A percentile compares a stretch with the other conserved stretches of the same genome.
Conservation (phyloP, 2,888 invertebrate species). For the Pristionchus exspectatus region DNA sequence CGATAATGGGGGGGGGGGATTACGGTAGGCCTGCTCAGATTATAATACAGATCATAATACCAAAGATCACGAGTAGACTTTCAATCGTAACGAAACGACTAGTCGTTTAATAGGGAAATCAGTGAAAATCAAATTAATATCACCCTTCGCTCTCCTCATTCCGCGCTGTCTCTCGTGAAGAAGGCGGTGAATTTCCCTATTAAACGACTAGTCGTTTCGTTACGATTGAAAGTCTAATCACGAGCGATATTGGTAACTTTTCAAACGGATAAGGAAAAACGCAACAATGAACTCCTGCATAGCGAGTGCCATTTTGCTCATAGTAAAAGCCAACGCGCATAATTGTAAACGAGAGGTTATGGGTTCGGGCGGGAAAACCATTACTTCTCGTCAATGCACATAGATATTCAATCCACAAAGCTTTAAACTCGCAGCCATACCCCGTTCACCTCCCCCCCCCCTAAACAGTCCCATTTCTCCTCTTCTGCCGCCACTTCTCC, state of each 20-base stretch:
- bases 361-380: not conserved
- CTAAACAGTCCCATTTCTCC: conserved; percentile 18
- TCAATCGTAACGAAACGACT: too few relatives aligned
- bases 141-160: too few relatives aligned
- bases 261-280: too few relatives aligned
- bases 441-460: not conserved
- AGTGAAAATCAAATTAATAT: too few relatives aligned
- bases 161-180: too few relatives aligned
- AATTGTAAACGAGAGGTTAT: not conserved
- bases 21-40: not conserved
- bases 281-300: not conserved
- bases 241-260: too few relatives aligned
- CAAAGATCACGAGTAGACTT: too few relatives aligned
- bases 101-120: too few relatives aligned
- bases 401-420: not conserved
- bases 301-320: not conserved
- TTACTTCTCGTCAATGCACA: not conserved
- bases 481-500: not conserved
- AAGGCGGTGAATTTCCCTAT: too few relatives aligned
- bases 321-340: not conserved
- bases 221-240: too few relatives aligned
- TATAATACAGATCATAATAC: too few relatives aligned
- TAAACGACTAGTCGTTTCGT: too few relatives aligned
- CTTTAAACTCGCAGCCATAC: not conserved
- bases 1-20: not conserved